A percentile compares a stretch with the other conserved stretches of the same genome.
phyloP scores from a whole-genome alignment of 1,140 invertebrate species.

The Drosophila tsacasi region DNA sequence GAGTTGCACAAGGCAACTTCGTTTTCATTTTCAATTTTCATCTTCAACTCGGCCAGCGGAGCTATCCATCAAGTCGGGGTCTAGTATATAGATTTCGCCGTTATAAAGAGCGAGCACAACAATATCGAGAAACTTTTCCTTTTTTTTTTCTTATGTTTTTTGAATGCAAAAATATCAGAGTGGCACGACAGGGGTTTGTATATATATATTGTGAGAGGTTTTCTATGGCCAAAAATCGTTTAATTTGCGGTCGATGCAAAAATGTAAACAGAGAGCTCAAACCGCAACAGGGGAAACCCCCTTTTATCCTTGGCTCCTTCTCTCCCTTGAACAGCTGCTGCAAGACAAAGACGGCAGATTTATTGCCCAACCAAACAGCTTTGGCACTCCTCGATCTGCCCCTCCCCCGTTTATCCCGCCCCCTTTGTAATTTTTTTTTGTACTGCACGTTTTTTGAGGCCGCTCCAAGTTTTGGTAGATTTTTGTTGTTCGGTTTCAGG shows the following conservation, averaged over 20 bases:
- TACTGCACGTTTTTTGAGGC: slow-evolving; percentile 34
- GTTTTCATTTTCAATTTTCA: slow-evolving; percentile 38
- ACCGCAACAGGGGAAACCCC: slow-evolving; percentile 23
- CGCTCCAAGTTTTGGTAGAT: slow-evolving; percentile 10
- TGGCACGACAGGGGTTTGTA: not conserved
- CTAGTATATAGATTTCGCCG: slow-evolving; percentile 23
- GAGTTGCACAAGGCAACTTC: slow-evolving; percentile 42
- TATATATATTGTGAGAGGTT: not conserved
- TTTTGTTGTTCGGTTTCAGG: not conserved
- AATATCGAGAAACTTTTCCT: slow-evolving; percentile 45
- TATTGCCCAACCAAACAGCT: slow-evolving; percentile 42
- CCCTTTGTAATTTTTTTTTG: not conserved
- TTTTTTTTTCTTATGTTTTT: slow-evolving; percentile 1
- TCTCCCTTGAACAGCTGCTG: slow-evolving; percentile 14
- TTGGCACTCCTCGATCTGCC: slow-evolving; percentile 24
- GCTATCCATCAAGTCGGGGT: slow-evolving; percentile 9
- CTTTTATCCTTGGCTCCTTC: slow-evolving; percentile 17
- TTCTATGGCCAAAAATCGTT: slow-evolving; percentile 25
- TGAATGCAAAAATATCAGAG: slow-evolving; percentile 24
- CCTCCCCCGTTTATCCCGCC: not conserved
- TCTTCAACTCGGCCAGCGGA: slow-evolving; percentile 9
- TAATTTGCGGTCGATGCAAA: slow-evolving; percentile 29
- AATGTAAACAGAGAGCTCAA: slow-evolving; percentile 19
- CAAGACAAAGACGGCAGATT: slow-evolving; percentile 33
- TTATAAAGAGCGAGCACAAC: slow-evolving; percentile 14